These are phyloP conservation scores for Apotomis turbidana DNA, from an alignment of 2,888 invertebrate species.

Conservation along the genomic window DNA sequence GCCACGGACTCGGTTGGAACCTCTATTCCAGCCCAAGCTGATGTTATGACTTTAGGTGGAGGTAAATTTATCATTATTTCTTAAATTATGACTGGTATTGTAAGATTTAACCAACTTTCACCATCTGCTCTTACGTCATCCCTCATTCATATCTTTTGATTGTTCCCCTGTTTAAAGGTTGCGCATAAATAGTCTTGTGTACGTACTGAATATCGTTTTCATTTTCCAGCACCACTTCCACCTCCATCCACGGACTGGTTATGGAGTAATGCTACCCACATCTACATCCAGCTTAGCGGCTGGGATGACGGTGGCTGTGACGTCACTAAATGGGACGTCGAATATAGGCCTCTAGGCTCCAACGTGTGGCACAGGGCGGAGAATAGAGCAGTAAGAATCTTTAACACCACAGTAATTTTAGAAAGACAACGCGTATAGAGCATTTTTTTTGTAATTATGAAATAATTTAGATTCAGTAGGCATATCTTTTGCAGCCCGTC, in stretches of 20 bases:
- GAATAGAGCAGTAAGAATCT: conserved; percentile 65
- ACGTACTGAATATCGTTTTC: too few species aligned
- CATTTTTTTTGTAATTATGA: too few species aligned
- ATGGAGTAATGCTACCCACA: conserved; percentile 91
- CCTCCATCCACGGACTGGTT: conserved; percentile 91
- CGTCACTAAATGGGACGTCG: conserved; percentile 91
- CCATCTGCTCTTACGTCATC: too few species aligned
- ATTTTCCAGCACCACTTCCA: conserved; percentile 81
- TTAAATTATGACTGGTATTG: too few species aligned
- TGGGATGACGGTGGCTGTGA: conserved; percentile 96
- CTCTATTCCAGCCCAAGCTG: conserved; percentile 86
- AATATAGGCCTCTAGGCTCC: conserved; percentile 84
- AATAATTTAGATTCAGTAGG: too few species aligned
- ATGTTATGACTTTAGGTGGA: conserved; percentile 84
- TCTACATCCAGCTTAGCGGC: conserved; percentile 90
- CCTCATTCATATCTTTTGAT: too few species aligned
- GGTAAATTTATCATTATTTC: conserved; percentile 62
- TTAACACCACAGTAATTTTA: too few species aligned
- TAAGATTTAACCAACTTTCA: too few species aligned
- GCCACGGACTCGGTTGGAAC: conserved; percentile 92
- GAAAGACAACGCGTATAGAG: too few species aligned
- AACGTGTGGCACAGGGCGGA: conserved; percentile 76
- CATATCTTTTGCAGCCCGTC: conserved; percentile 55
- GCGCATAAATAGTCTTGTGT: too few species aligned
- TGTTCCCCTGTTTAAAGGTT: too few species aligned